These are phyloP conservation scores for Hedya salicella DNA, from an alignment of 2,888 invertebrate species.

Conservation along the genomic window DNA sequence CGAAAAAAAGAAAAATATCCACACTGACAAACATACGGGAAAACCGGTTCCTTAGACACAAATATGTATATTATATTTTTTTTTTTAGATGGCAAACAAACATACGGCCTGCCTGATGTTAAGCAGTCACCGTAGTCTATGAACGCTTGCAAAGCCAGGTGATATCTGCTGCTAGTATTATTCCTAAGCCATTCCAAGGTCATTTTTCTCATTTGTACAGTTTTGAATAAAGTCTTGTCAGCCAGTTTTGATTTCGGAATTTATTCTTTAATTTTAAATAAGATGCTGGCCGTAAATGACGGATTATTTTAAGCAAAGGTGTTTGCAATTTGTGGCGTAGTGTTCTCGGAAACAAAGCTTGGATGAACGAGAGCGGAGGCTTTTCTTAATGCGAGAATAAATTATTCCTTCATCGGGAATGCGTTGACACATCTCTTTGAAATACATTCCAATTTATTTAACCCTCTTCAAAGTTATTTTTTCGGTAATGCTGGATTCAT, in stretches of 20 bases:
- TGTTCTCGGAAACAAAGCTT: constrained; percentile 29
- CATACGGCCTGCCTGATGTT: no score
- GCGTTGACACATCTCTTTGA: constrained; percentile 21
- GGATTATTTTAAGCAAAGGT: constrained; percentile 21
- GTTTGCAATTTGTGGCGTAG: constrained; percentile 24
- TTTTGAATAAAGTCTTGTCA: no score
- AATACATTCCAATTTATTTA: constrained; percentile 31
- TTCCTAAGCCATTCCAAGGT: no score
- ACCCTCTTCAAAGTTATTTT: constrained; percentile 25
- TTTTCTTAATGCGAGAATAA: constrained; percentile 37
- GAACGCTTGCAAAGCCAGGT: no score
- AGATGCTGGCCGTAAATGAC: neutral
- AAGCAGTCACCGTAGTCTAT: no score
- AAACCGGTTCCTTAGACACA: no score
- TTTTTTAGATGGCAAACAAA: no score
- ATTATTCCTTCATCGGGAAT: constrained; percentile 25
- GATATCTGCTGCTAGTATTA: no score
- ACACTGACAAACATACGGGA: no score
- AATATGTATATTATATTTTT: no score
- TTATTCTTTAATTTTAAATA: constrained; percentile 24
- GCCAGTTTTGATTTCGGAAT: neutral
- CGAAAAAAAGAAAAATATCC: no score
- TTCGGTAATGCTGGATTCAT: neutral
- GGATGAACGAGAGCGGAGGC: constrained; percentile 17
- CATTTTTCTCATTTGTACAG: no score